Conservation (phyloP, 2,888 invertebrate species). For the Ormyrus rosae region DNA sequence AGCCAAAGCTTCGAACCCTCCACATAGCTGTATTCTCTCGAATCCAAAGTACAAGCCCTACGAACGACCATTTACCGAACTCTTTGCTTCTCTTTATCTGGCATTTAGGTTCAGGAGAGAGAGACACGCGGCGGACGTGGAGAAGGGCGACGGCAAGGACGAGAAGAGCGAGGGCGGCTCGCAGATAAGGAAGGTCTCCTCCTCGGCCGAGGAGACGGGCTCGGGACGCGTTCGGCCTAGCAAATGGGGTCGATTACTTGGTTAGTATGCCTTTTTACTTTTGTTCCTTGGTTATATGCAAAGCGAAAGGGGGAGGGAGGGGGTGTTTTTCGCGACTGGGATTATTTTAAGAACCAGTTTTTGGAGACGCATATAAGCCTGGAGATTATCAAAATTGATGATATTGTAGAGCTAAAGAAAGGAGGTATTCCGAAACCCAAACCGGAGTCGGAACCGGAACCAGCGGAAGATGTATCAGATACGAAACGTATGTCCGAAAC, state of each 20-base stretch:
- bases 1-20: slow-evolving; percentile 45
- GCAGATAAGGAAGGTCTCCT: slow-evolving; percentile 49
- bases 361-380: too few species aligned
- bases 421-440: slow-evolving; percentile 36
- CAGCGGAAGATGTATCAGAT: slow-evolving; percentile 52
- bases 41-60: slow-evolving; percentile 47
- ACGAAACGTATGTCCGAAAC: slow-evolving; percentile 54
- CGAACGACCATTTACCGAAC: slow-evolving; percentile 10
- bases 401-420: slow-evolving; percentile 55
- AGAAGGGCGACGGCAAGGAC: slow-evolving; percentile 79
- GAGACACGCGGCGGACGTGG: slow-evolving; percentile 78
- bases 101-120: slow-evolving; percentile 72
- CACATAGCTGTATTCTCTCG: slow-evolving; percentile 56
- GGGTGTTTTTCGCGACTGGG: too few species aligned
- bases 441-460: slow-evolving; percentile 28
- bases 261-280: slow-evolving; percentile 76
- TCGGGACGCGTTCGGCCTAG: slow-evolving; percentile 79
- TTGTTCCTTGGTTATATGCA: neutral
- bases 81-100: slow-evolving; percentile 49
- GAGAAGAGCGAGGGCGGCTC: slow-evolving; percentile 76
- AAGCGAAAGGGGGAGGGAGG: too few species aligned
- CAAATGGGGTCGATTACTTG: slow-evolving; percentile 90
- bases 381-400: slow-evolving; percentile 16
- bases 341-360: too few species aligned
- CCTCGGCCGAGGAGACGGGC: slow-evolving; percentile 76